A percentile compares a stretch with the other conserved stretches of the same genome.
Evolutionary conservation across 2,113 vertebrate species (phyloP).

Genomic region (Thalassarche chlororhynchos): DNA sequence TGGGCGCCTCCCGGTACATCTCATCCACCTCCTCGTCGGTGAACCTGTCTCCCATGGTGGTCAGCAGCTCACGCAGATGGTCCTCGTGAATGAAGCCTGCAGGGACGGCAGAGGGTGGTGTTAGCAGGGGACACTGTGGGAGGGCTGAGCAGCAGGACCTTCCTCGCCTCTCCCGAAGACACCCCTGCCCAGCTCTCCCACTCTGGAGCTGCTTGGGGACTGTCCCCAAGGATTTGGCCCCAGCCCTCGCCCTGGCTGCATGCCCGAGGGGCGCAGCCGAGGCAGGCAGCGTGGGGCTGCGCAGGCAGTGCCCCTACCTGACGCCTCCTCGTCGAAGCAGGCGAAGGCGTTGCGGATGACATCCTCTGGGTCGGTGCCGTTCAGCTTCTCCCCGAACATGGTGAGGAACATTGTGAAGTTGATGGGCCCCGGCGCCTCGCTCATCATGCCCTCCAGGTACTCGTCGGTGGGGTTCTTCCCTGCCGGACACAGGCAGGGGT

Average conservation of each 20-base stretch:
- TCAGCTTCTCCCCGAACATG: conserved; percentile 98
- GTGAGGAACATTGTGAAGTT: conserved; percentile 99
- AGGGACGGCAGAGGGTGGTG: fast-evolving
- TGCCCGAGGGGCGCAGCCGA: fast-evolving
- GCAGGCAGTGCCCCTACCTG: conserved; percentile 72
- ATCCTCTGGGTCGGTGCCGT: conserved; percentile 95
- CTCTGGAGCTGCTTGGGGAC: neutral
- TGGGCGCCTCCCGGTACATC: conserved; percentile 96
- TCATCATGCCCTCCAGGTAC: conserved; percentile 99
- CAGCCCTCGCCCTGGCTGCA: fast-evolving
- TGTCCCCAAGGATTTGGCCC: neutral
- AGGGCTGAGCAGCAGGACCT: neutral
- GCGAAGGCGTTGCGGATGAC: conserved; percentile 98
- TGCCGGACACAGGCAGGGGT: conserved; percentile 43
- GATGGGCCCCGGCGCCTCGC: conserved; percentile 95
- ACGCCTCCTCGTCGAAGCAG: conserved; percentile 96
- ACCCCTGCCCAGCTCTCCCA: neutral
- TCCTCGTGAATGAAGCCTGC: conserved; percentile 95
- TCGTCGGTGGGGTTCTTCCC: conserved; percentile 98
- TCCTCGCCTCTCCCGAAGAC: fast-evolving
- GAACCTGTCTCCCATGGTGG: conserved; percentile 98
- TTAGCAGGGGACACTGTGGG: neutral
- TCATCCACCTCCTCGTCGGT: conserved; percentile 98
- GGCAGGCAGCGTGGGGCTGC: neutral
- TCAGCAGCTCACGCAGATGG: conserved; percentile 95